phyloP scores from a whole-genome alignment of 2,797 vertebrate genomes.

The Crocidura indochinensis region DNA sequence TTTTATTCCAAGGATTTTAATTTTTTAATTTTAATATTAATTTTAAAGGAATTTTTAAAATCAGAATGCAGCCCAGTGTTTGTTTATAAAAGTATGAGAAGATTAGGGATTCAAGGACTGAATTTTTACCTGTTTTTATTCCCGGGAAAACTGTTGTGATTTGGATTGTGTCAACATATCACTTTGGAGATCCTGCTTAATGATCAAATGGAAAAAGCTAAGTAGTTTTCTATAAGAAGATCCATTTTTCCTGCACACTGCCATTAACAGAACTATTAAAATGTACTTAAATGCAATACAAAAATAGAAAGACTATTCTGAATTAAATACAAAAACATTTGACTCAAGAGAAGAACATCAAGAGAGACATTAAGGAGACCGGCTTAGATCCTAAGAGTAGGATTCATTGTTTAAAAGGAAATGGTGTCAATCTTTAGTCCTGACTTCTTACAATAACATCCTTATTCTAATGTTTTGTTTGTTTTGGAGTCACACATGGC shows the following conservation, averaged over 20 bases:
- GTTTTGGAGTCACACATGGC: no score
- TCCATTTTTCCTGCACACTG: constrained; percentile 27
- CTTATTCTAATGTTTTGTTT: no score
- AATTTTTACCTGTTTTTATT: constrained; percentile 67
- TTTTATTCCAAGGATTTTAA: background rate
- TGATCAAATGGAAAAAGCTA: constrained; percentile 52
- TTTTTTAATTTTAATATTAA: no score
- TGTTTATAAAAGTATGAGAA: constrained; percentile 65
- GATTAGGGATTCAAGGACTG: background rate
- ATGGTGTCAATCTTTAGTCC: background rate
- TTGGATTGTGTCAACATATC: constrained; percentile 49
- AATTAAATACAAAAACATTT: constrained; percentile 75
- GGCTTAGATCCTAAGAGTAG: constrained; percentile 55
- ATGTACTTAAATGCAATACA: constrained; percentile 56
- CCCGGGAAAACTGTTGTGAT: constrained; percentile 49
- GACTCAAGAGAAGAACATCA: constrained; percentile 39
- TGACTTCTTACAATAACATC: background rate
- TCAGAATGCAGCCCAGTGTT: constrained; percentile 66
- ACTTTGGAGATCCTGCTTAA: constrained; percentile 68
- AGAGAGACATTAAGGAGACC: background rate
- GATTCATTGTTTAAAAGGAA: constrained; percentile 35
- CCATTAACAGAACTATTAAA: constrained; percentile 47
- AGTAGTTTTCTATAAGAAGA: constrained; percentile 41
- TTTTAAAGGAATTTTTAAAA: constrained; percentile 11
- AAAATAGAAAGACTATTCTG: constrained; percentile 66